phyloP scores from a whole-genome alignment of 2,797 vertebrate species.

The Myoxocephalus aenaeus region DNA sequence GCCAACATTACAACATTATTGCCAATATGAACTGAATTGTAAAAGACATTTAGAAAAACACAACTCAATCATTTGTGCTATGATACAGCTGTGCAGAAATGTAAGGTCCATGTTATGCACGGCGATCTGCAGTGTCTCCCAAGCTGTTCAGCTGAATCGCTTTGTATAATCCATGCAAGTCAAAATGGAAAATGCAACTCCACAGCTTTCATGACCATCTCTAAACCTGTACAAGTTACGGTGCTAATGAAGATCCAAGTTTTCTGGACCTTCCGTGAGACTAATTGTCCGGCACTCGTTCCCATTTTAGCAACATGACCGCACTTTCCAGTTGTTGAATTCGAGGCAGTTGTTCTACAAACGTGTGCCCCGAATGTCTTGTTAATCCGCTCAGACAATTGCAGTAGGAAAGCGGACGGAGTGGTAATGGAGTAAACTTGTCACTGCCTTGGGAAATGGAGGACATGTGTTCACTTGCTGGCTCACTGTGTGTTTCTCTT shows the following conservation, averaged over 20 bases:
- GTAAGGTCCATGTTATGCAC: conserved; percentile 10
- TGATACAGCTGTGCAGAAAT: conserved; percentile 18
- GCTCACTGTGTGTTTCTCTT: conserved; percentile 65
- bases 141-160: background rate
- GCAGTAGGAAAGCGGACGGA: conserved; percentile 59
- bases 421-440: conserved; percentile 70
- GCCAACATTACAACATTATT: conserved; percentile 15
- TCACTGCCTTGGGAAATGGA: conserved; percentile 64
- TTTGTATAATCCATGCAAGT: background rate
- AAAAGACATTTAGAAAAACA: conserved; percentile 35
- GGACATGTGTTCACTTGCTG: conserved; percentile 73
- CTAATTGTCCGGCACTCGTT: background rate
- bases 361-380: conserved; percentile 33
- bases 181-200: background rate
- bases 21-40: conserved; percentile 19
- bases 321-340: conserved; percentile 44
- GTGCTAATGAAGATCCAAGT: background rate
- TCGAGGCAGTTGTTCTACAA: conserved; percentile 32
- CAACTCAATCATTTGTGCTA: conserved; percentile 10
- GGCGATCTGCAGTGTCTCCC: background rate
- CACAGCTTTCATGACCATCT: background rate
- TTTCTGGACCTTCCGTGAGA: conserved; percentile 7
- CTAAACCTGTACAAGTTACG: background rate
- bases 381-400: conserved; percentile 65
- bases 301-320: conserved; percentile 19